Percentiles rank a stretch among this genome's conserved stretches.
These are phyloP conservation scores for Orthosia incerta DNA, from an alignment of 2,888 invertebrate genomes.

Conservation along the genomic window DNA sequence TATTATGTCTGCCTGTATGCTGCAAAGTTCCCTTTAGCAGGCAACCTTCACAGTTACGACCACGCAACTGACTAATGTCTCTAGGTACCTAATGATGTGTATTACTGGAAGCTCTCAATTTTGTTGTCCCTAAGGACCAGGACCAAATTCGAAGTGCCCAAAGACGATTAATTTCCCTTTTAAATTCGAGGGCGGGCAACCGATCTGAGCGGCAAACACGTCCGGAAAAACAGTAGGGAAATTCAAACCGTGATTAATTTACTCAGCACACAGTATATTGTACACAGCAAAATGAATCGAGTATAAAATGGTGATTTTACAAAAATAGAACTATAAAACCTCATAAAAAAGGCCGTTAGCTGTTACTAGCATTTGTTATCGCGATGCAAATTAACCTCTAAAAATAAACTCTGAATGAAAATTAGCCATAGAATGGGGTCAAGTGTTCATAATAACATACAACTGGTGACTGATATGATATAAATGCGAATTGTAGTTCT, in stretches of 20 bases:
- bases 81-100: constrained; percentile 25
- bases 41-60: neutral
- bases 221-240: neutral
- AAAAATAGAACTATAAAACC: constrained; percentile 17
- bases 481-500: constrained; percentile 58
- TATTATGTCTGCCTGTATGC: neutral
- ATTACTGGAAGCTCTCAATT: constrained; percentile 8
- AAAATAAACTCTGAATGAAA: constrained; percentile 63
- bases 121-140: constrained; percentile 5
- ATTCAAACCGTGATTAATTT: constrained; percentile 8
- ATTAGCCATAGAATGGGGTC: constrained; percentile 68
- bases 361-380: constrained; percentile 21
- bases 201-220: neutral
- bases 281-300: neutral
- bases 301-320: constrained; percentile 6
- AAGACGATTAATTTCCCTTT: constrained; percentile 7
- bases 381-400: constrained; percentile 44
- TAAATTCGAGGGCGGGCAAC: neutral
- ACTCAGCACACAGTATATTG: neutral
- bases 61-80: constrained; percentile 39
- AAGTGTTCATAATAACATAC: constrained; percentile 67
- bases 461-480: constrained; percentile 72
- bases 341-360: constrained; percentile 21
- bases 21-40: neutral
- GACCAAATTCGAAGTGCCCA: constrained; percentile 10